These are phyloP conservation scores for Elegia similella DNA, from an alignment of 2,888 invertebrate genomes.

Conservation along the genomic window DNA sequence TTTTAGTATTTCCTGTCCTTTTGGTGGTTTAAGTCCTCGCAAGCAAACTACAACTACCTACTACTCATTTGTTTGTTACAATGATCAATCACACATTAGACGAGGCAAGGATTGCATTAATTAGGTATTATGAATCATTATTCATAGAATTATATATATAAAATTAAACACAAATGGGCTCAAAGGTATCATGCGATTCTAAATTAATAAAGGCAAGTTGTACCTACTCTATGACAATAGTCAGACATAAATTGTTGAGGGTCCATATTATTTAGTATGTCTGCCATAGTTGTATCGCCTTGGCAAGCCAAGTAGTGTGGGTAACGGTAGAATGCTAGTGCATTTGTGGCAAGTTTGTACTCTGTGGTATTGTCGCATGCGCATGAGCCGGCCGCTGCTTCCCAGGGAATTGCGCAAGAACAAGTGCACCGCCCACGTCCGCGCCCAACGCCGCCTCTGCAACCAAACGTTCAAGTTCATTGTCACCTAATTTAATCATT, in stretches of 20 bases:
- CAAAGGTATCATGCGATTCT: neutral
- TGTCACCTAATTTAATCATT: conserved; percentile 54
- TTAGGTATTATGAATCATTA: neutral
- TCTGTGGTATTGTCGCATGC: conserved; percentile 55
- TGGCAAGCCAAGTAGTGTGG: conserved; percentile 44
- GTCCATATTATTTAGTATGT: conserved; percentile 39
- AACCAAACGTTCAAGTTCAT: conserved; percentile 65
- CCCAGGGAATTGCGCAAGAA: conserved; percentile 70
- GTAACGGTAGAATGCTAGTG: conserved; percentile 79
- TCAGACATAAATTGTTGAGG: neutral
- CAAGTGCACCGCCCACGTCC: conserved; percentile 60
- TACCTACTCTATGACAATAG: neutral
- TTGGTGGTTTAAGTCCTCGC: too few relatives aligned
- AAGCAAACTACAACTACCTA: too few relatives aligned
- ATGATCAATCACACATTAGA: neutral
- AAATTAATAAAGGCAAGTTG: neutral
- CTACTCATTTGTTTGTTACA: too few relatives aligned
- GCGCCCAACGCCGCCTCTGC: conserved; percentile 36
- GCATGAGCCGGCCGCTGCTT: conserved; percentile 40
- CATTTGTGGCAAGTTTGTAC: conserved; percentile 48
- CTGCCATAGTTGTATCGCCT: conserved; percentile 53
- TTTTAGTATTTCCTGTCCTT: too few relatives aligned
- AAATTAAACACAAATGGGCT: neutral
- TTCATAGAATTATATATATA: neutral
- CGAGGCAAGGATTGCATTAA: neutral